Base-by-base conservation (phyloP, 2,797 vertebrate species). In the Acrossocheilus fasciatus region DNA sequence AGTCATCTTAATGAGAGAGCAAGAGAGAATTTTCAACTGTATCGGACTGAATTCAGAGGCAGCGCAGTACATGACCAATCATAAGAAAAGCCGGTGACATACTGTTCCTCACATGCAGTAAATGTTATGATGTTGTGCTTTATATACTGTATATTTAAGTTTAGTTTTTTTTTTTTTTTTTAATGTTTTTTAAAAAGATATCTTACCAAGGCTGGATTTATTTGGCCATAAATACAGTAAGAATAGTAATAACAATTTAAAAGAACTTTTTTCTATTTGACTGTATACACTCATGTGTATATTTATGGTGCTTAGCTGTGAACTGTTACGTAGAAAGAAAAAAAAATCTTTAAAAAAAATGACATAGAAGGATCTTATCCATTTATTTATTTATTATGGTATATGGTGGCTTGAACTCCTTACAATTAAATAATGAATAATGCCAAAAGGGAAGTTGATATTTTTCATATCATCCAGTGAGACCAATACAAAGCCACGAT, bases 1-100 rank as follows among this genome's bases (percentile, higher is more conserved):
- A 96, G 93, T 93, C 93, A 93, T 91, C 92, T 93, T 96, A 96
- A 96, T 95, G 94, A 96, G 94, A 94, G 91, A 91, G 85, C 90
- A 90, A 92, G 90, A 87, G 87, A 90, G 90, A 91, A 91, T 92
- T 91, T 92, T 94, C 92, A 91, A 89, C 89, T 92, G 92, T 91
- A 91, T 93, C 88, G 92, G 92, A 93, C 91, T 89, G 92, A 93
- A 91, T 87, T 41, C 91, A 82, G 77, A 90, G 89, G 88, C 91
- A 90, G 86, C 86, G 8, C 54, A 90, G 91, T 36, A 76, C 87
- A 70, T 82, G 88, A 74, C 54, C 92, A 92, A 93, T 95, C 93
- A 93, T 91, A 90, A 85, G 89, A 88, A 88, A 81, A 85, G 80
- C 83, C 57, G 72, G 81, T 94, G 93, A 92, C 91, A 85, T 84